A percentile compares a stretch with the other conserved stretches of the same genome.
These are phyloP conservation scores for Pseudococcus viburni DNA, from an alignment of 2,888 invertebrate species.

Conservation along the genomic window DNA sequence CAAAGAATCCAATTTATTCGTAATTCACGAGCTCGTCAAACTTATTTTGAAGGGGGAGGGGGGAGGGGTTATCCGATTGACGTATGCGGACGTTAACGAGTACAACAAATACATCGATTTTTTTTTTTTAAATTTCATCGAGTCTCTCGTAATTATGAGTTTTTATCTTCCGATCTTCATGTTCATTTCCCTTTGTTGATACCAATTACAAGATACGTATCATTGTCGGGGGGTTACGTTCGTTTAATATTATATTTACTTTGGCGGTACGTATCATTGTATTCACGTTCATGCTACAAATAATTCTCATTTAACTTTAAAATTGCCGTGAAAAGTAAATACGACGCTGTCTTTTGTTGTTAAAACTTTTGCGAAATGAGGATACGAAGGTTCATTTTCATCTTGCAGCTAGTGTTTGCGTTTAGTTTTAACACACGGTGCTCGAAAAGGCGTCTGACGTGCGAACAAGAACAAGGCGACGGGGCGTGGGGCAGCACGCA, in stretches of 20 bases:
- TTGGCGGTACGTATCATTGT: constrained; percentile 62
- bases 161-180: constrained; percentile 13
- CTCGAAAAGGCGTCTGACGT: constrained; percentile 49
- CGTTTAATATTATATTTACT: constrained; percentile 58
- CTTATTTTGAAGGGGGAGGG: too few species aligned
- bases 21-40: too few species aligned
- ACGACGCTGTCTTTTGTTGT: constrained; percentile 64
- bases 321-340: constrained; percentile 64
- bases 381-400: constrained; percentile 52
- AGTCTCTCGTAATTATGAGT: not conserved
- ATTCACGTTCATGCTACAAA: constrained; percentile 64
- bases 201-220: constrained; percentile 42
- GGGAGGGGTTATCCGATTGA: too few species aligned
- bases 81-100: too few species aligned
- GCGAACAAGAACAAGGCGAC: not conserved
- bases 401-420: constrained; percentile 49
- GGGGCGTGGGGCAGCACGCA: too few species aligned
- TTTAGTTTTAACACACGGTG: constrained; percentile 59
- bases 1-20: too few species aligned
- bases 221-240: constrained; percentile 33
- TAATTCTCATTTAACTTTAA: constrained; percentile 64
- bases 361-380: constrained; percentile 62
- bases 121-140: constrained; percentile 23
- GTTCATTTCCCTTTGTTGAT: constrained; percentile 34
- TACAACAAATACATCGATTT: not conserved